Base-by-base conservation (phyloP, 2,113 vertebrate species). In the Anguilla rostrata region DNA sequence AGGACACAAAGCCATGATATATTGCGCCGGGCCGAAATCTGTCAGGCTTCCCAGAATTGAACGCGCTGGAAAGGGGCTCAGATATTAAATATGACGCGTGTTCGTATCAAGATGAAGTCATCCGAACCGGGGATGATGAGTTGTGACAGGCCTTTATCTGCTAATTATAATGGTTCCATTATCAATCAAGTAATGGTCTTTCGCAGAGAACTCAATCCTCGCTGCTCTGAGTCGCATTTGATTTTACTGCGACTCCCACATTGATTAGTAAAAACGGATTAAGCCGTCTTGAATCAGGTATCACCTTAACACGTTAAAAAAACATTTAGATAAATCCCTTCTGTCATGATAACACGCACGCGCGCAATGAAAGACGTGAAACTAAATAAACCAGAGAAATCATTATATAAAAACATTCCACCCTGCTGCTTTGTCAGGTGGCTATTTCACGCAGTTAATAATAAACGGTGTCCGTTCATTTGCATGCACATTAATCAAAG, bases 101-200 rank as follows among this genome's bases (percentile, higher is more conserved):
- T 26, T 12, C 34, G 11, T 46, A 29, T 39, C 43, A 78, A 66
- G 4, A 79, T 56, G 29, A 79, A 85, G 75, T 20, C 39, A 49
- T 40, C 84, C 71, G 39, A n/a, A 16, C 29, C 39, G 66, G 2
- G 29, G 34, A 43, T 85, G 34, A 57, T 80, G 84, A 39, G 4
- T 18, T 39, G 1, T 39, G 39, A 40, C 84, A 85, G 79, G 75
- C 49, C 78, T 39, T 80, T 60, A 80, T 8, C 49, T 26, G 29
- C 34, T 39, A 46, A 80, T 85, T 40, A 85, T 78, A 26, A 22
- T 39, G 60, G 11, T 40, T 40, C 39, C 60, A 66, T 66, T 66
- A 75, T 75, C 71, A 75, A 75, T 75, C 26, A 75, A 75, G 5
- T 75, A 75, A 75, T 75, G 20, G n/a, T 75, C 71, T 75, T 75